These are phyloP conservation scores for Phoxinus dragarum DNA, from an alignment of 2,797 vertebrate genomes.

Conservation along the genomic window DNA sequence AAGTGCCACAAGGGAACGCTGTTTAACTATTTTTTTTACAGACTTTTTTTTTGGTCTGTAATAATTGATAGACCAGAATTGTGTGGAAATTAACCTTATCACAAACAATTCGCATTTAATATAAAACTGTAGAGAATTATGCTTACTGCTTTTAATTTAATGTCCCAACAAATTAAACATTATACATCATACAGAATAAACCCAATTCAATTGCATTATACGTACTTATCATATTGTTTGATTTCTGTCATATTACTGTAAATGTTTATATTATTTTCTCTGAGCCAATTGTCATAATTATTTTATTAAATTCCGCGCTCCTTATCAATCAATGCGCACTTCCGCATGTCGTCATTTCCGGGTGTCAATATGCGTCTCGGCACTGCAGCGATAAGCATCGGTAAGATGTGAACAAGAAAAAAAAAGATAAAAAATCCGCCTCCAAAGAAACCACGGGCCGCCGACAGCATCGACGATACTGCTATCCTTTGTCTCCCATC, in stretches of 20 bases:
- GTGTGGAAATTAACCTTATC: not conserved
- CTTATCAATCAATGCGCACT: slow-evolving; percentile 68
- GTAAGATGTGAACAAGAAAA: slow-evolving; percentile 73
- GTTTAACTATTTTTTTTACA: not conserved
- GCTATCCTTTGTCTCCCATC: not conserved
- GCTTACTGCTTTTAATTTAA: not conserved
- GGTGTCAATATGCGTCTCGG: slow-evolving; percentile 78
- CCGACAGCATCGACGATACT: not conserved
- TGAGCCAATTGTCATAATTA: not conserved
- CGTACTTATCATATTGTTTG: not conserved
- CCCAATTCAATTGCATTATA: not conserved
- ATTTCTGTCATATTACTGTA: not conserved
- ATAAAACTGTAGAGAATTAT: not conserved
- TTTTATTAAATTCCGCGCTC: slow-evolving; percentile 7
- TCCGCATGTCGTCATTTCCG: slow-evolving; percentile 81
- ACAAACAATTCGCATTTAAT: not conserved
- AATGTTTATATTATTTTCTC: not conserved
- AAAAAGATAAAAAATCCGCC: slow-evolving; percentile 42
- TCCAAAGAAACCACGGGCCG: slow-evolving; percentile 39
- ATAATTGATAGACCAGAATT: not conserved
- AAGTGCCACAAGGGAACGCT: slow-evolving; percentile 8
- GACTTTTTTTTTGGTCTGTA: not conserved
- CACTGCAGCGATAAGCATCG: slow-evolving; percentile 72
- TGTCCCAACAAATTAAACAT: not conserved
- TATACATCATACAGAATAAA: not conserved